Conservation (phyloP, 2,888 invertebrate genomes). For the Torymus tubicola region DNA sequence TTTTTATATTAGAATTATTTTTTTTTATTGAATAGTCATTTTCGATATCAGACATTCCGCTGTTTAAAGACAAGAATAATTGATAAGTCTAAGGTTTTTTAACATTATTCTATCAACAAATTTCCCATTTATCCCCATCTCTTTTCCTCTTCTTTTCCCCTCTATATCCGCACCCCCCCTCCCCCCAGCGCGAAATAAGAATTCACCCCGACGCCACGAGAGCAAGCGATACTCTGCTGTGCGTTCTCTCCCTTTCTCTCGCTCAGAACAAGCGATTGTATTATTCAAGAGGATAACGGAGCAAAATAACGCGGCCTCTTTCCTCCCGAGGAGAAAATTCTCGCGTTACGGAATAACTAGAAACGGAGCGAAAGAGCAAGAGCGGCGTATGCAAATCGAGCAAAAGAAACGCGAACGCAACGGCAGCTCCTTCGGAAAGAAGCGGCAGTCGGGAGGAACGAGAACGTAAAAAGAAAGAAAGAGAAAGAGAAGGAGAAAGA, state of each 20-base stretch:
- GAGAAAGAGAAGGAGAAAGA: constrained; percentile 18
- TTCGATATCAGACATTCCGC: too few relatives aligned
- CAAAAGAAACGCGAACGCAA: constrained; percentile 28
- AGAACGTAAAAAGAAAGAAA: constrained; percentile 5
- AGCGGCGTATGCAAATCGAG: constrained; percentile 53
- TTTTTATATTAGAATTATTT: too few relatives aligned
- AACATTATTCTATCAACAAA: neutral
- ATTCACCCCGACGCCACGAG: constrained; percentile 14
- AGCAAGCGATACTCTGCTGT: constrained; percentile 33
- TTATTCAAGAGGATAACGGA: constrained; percentile 57
- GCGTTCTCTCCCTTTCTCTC: neutral
- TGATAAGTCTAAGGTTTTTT: too few relatives aligned
- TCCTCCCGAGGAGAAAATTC: constrained; percentile 46
- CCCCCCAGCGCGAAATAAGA: constrained; percentile 41
- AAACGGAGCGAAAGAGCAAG: constrained; percentile 30
- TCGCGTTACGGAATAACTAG: constrained; percentile 55
- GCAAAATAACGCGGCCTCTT: constrained; percentile 53
- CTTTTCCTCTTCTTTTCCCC: neutral
- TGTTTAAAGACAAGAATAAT: too few relatives aligned
- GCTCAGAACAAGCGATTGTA: constrained; percentile 55
- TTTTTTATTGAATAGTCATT: too few relatives aligned
- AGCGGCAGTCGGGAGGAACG: constrained; percentile 22
- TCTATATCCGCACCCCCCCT: neutral
- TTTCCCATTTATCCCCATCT: neutral
- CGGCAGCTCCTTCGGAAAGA: neutral